These are phyloP conservation scores for Euglossa dilemma DNA, from an alignment of 1,140 invertebrate genomes.

Conservation along the genomic window DNA sequence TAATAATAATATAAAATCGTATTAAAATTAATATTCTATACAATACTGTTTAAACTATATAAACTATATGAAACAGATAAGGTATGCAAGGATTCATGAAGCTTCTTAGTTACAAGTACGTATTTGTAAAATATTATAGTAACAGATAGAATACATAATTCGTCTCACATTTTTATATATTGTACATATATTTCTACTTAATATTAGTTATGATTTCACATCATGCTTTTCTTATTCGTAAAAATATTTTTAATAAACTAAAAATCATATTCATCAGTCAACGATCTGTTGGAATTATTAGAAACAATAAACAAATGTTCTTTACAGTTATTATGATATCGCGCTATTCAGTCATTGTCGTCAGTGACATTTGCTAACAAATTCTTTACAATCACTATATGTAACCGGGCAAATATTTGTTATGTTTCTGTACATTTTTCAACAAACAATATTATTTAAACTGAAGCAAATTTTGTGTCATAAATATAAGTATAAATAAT, in stretches of 20 bases:
- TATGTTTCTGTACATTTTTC: background rate
- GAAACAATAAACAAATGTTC: conserved; percentile 30
- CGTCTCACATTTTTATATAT: background rate
- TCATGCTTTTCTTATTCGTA: background rate
- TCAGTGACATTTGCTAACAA: conserved; percentile 3
- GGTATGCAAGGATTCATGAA: background rate
- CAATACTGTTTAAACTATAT: background rate
- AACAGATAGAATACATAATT: conserved; percentile 15
- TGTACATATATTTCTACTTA: conserved; percentile 6
- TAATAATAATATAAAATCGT: background rate
- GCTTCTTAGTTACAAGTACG: background rate
- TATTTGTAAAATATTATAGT: background rate
- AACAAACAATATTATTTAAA: conserved; percentile 10
- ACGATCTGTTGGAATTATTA: conserved; percentile 23
- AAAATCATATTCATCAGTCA: conserved; percentile 44
- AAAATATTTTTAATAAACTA: conserved; percentile 47
- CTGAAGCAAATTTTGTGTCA: background rate
- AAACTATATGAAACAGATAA: background rate
- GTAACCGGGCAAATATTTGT: background rate
- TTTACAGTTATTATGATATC: conserved; percentile 3
- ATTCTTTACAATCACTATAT: background rate
- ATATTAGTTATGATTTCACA: conserved; percentile 15
- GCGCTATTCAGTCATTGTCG: background rate
- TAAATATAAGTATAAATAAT: background rate
- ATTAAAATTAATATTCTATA: background rate